Base-by-base conservation (phyloP, 2,888 invertebrate genomes). In the Limnephilus lunatus region DNA sequence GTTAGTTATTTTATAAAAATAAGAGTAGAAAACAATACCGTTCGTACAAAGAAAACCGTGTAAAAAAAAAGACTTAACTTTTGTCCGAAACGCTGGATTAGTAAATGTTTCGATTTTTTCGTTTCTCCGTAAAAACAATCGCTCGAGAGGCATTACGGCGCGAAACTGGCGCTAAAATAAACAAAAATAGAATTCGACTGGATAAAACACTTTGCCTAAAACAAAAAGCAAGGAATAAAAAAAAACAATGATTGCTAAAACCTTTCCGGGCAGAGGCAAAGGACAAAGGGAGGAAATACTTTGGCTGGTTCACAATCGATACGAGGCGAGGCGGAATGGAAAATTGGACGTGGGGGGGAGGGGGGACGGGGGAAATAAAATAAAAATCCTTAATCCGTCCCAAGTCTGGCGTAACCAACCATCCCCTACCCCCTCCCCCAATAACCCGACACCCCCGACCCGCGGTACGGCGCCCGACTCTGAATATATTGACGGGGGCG, bases 381-480 rank as follows among this genome's bases (percentile, higher is more conserved):
- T 91, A 93, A 93, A 93, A 93, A 93, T 93, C 93, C 93, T 92
- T 93, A 93, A 93, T 93, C 93, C 93, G 88, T 90, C 92, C 89
- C 87, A 91, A 81, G 91, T 91, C 91, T 87, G 87, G 87, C 85
- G 80, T 85, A 91, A 85, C 91, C 68, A 68, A 68, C 68, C 68
- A 68, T 68, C 68, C 91, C 90, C 32, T 31, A 48, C 83, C 86
- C 44, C 39, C 81, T 25, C 68, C 19, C 19, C 14, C 31, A 9
- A 44, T 44, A 48, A 14, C 15, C 48, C 48, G 9, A 15, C 48
- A 48, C 48, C 31, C 85, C 31, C 35, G 31, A 12, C 95, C 95
- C 96, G 95, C 96, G 96, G 96, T 95, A 95, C 95, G 25, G 25
- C 25, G 68, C 68, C 96, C 96, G 95, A 95, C 94, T 92, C 94